Percentiles rank a stretch among this genome's conserved stretches.
Conservation (phyloP, 2,113 vertebrate genomes). For the Astur gentilis region DNA sequence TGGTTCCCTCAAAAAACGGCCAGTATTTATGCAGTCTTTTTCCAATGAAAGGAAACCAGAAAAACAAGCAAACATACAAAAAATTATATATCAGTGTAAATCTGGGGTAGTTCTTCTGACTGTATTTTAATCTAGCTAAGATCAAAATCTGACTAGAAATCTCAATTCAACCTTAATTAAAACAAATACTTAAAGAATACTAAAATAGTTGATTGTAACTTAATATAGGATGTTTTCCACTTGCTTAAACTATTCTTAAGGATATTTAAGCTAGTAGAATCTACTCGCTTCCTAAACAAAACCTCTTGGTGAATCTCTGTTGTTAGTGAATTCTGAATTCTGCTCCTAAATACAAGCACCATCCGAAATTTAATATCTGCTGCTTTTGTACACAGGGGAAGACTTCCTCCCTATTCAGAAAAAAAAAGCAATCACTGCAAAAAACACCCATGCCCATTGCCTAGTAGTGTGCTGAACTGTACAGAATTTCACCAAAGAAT, state of each 20-base stretch:
- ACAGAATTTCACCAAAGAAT: not conserved
- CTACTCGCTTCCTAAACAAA: not conserved
- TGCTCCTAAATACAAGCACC: not conserved
- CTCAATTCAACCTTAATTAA: not conserved
- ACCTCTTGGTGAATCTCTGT: not conserved
- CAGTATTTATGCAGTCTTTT: not conserved
- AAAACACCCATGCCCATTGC: not conserved
- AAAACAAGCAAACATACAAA: not conserved
- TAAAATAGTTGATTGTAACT: not conserved
- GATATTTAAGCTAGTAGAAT: not conserved
- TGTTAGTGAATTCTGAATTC: not conserved
- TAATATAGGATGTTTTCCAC: not conserved
- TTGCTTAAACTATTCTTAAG: not conserved
- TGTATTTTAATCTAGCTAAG: not conserved
- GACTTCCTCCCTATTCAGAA: not conserved
- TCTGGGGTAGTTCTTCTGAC: not conserved
- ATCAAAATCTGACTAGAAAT: not conserved
- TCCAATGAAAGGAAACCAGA: not conserved
- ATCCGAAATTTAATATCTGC: not conserved
- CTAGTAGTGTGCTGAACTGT: not conserved
- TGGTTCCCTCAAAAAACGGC: fast-evolving
- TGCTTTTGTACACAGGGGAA: not conserved
- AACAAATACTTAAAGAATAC: not conserved
- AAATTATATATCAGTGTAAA: not conserved
- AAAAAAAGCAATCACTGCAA: not conserved